These are phyloP conservation scores for Cyprinus carpio DNA, from an alignment of 2,113 vertebrate species.

Conservation along the genomic window DNA sequence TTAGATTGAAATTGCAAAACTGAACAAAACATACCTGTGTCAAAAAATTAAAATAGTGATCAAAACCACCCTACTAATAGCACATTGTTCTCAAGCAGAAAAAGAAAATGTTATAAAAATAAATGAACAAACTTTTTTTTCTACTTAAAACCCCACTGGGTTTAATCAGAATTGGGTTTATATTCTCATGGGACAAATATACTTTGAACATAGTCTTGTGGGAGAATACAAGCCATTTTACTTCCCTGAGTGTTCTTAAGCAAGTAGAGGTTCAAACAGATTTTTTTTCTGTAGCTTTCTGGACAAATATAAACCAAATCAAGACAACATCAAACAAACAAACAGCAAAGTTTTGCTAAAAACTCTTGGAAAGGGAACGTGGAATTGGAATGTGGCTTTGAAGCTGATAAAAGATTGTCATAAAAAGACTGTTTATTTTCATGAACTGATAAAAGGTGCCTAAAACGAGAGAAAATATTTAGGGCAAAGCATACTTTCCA, in stretches of 20 bases:
- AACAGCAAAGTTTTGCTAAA: slow-evolving; percentile 21
- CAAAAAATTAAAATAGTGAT: not conserved
- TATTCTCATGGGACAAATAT: slow-evolving; percentile 39
- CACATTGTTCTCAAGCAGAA: not conserved
- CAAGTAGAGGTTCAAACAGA: slow-evolving; percentile 39
- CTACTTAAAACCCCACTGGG: not conserved
- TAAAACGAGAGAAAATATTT: not conserved
- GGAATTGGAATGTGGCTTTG: slow-evolving; percentile 12
- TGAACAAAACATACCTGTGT: not conserved
- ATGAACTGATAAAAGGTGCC: not conserved
- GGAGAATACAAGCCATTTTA: not conserved
- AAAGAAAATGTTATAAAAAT: not conserved
- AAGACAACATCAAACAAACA: slow-evolving; percentile 29
- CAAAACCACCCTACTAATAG: slow-evolving; percentile 3
- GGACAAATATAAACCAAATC: slow-evolving; percentile 21
- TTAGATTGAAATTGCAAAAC: not conserved
- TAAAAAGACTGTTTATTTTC: not conserved
- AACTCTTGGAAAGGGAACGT: not conserved
- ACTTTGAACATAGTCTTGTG: slow-evolving; percentile 41
- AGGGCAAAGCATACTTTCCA: not conserved
- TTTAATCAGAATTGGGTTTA: slow-evolving; percentile 12
- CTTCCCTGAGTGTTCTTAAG: slow-evolving; percentile 13
- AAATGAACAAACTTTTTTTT: not conserved
- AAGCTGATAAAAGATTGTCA: not conserved
- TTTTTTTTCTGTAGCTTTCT: not conserved